phyloP scores from a whole-genome alignment of 1,140 invertebrate species.

The Brachionus manjavacas region DNA sequence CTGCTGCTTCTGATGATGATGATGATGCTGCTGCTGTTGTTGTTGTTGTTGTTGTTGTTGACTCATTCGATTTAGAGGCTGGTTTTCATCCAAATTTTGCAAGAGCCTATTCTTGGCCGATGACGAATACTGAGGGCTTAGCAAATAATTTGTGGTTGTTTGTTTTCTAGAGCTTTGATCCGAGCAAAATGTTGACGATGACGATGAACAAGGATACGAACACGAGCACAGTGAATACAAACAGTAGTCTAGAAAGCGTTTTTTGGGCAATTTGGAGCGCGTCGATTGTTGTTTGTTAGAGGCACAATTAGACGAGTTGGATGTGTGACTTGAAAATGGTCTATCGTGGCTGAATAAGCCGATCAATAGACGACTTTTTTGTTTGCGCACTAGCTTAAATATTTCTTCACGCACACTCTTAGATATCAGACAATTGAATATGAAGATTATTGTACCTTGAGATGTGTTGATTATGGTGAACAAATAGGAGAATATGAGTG shows the following conservation, averaged over 20 bases:
- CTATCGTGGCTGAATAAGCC: background rate
- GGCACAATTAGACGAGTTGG: background rate
- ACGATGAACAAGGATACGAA: background rate
- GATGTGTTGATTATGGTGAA: conserved; percentile 37
- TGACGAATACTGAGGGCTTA: background rate
- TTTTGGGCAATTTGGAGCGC: background rate
- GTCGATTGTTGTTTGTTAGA: background rate
- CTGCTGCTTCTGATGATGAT: background rate
- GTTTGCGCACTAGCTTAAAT: background rate
- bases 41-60: background rate
- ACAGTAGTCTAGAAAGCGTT: background rate
- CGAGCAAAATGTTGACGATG: background rate
- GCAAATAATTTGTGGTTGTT: background rate
- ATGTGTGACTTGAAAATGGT: background rate
- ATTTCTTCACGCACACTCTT: conserved; percentile 26
- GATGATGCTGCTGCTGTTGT: background rate
- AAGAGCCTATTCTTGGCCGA: background rate
- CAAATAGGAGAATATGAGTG: conserved; percentile 27
- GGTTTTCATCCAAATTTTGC: background rate
- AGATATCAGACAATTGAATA: conserved; percentile 27
- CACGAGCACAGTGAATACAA: background rate
- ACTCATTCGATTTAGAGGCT: background rate
- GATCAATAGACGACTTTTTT: background rate
- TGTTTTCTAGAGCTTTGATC: background rate
- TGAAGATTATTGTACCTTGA: conserved; percentile 33